Percentiles rank a stretch among this genome's conserved stretches.
Conservation (phyloP, 2,888 invertebrate genomes). For the Hyposoter dolosus region DNA sequence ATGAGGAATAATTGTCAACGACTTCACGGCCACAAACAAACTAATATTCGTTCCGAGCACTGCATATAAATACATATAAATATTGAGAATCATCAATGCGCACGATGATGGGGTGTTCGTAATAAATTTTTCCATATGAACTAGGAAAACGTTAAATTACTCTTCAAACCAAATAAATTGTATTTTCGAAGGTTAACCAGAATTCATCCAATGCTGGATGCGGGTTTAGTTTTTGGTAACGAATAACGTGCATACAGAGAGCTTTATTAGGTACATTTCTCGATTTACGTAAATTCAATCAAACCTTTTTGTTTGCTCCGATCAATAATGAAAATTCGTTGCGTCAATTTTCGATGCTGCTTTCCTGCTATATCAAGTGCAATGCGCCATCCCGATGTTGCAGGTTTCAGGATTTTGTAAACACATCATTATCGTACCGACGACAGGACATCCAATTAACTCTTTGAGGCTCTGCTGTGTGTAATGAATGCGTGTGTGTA, state of each 20-base stretch:
- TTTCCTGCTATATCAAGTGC: not conserved
- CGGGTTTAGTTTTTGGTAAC: not conserved
- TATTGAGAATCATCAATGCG: not conserved
- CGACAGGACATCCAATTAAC: conserved; percentile 42
- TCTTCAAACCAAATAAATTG: not conserved
- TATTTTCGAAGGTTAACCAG: not conserved
- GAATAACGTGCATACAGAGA: conserved; percentile 22
- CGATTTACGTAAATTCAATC: conserved; percentile 18
- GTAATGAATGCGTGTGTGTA: not conserved
- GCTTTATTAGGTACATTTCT: conserved; percentile 15
- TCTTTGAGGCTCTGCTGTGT: conserved; percentile 39
- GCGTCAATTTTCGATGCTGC: not conserved
- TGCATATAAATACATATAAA: not conserved
- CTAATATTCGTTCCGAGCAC: not conserved
- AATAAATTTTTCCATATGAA: not conserved
- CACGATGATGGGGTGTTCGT: not conserved
- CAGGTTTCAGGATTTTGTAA: conserved; percentile 14
- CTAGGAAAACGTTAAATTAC: not conserved
- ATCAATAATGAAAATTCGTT: conserved; percentile 26
- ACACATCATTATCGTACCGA: conserved; percentile 22
- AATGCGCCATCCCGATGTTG: not conserved
- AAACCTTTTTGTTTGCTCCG: conserved; percentile 1
- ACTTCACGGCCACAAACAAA: not conserved
- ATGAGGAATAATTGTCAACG: conserved; percentile 3
- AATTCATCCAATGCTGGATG: not conserved